phyloP scores from a whole-genome alignment of 1,140 invertebrate species.

The Holotrichia oblita region DNA sequence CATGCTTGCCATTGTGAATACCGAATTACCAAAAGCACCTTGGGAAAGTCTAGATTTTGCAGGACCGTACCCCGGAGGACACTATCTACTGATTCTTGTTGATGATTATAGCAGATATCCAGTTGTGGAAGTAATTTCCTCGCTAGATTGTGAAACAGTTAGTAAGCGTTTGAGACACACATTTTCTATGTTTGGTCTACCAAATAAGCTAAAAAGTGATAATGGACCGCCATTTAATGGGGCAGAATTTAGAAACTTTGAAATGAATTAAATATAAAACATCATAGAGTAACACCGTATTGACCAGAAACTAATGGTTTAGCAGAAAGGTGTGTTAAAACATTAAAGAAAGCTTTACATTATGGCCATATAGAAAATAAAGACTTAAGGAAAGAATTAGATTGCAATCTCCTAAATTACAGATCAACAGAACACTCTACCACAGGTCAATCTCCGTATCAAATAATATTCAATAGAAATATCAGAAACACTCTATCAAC shows the following conservation, averaged over 20 bases:
- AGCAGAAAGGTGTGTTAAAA: too few species aligned
- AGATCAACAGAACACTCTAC: background rate
- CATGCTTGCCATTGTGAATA: background rate
- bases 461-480: too few species aligned
- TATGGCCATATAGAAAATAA: too few species aligned
- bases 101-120: slow-evolving; percentile 39
- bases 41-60: slow-evolving; percentile 38
- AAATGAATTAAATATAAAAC: background rate
- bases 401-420: too few species aligned
- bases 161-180: background rate
- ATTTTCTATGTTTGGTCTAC: background rate
- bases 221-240: background rate
- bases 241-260: background rate
- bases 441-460: background rate
- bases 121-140: slow-evolving; percentile 33
- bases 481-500: too few species aligned
- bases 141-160: background rate
- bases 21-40: background rate
- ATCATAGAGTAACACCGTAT: too few species aligned
- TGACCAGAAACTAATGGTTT: too few species aligned
- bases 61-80: slow-evolving; percentile 29
- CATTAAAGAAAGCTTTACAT: too few species aligned
- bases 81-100: slow-evolving; percentile 38
- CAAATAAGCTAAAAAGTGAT: background rate
- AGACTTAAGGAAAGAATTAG: too few species aligned